A percentile compares a stretch with the other conserved stretches of the same genome.
These are phyloP conservation scores for Pyrgus malvae DNA, from an alignment of 2,888 invertebrate genomes.

Conservation along the genomic window DNA sequence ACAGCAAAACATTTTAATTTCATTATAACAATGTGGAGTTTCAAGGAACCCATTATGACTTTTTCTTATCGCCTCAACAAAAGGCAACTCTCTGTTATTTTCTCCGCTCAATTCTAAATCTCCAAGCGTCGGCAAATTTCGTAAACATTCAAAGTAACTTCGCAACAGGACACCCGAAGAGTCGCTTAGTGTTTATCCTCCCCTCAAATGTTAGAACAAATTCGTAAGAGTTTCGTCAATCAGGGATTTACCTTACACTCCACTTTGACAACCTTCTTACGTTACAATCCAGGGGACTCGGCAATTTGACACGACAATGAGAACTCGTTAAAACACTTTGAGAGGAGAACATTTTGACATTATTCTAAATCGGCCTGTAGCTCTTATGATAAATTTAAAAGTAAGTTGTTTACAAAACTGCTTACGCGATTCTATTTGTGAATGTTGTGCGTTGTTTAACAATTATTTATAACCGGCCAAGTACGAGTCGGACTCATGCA, in stretches of 20 bases:
- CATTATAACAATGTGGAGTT: no score
- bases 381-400: neutral
- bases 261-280: slow-evolving; percentile 70
- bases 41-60: no score
- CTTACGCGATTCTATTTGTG: no score
- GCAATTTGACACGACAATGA: slow-evolving; percentile 64
- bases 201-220: slow-evolving; percentile 49
- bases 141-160: slow-evolving; percentile 50
- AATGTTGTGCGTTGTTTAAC: no score
- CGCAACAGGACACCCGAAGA: slow-evolving; percentile 54
- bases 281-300: slow-evolving; percentile 68
- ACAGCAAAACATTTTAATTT: no score
- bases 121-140: slow-evolving; percentile 22
- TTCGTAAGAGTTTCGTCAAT: slow-evolving; percentile 68
- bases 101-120: slow-evolving; percentile 9
- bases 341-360: slow-evolving; percentile 3
- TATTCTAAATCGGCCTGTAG: neutral
- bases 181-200: slow-evolving; percentile 53
- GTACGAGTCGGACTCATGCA: no score
- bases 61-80: neutral
- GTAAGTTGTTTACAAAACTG: neutral
- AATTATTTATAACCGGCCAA: no score
- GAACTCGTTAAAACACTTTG: slow-evolving; percentile 20
- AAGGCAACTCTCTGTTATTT: slow-evolving; percentile 1
- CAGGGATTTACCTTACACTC: slow-evolving; percentile 74